Base-by-base conservation (phyloP, 2,113 vertebrate species). In the Argyrosomus japonicus region DNA sequence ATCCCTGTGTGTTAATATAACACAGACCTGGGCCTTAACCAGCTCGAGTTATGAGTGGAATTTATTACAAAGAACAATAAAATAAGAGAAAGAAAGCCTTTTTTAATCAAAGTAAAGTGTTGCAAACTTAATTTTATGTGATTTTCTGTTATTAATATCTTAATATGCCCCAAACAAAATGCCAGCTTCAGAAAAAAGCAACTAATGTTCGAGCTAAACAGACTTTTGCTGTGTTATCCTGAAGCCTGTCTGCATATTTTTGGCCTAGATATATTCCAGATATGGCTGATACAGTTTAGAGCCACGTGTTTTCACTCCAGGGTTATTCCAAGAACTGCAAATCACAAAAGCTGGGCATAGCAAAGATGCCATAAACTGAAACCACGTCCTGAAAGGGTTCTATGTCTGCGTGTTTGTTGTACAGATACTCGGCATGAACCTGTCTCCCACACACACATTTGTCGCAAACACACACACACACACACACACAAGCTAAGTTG, bases 251-350 rank as follows among this genome's bases (percentile, higher is more conserved):
- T 51, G 75, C 73, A 50, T 61, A 75, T 63, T 71, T 40, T 58
- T 53, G 32, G 69, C 58, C 14, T 51, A 12, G 61, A 53, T 25
- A 18, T 48, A 57, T 54, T 67, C 54, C 32, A 70, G 18, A 70
- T 64, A 68, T 60, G 21, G 10, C 47, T 18, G 27, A 62, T 36
- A 36, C 6, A 1, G 18, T 40, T 75, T 19, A 47, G 0, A 63
- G 68, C 76, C 83, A 78, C 32, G 2, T 72, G 69, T 45, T 86
- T 76, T 82, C 48, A 71, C 48, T 81, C 23, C 53, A 70, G 58
- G 80, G 10, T 83, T 32, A 43, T 56, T 62, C 27, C 56, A 67
- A 5, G 1, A 29, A 4, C 32, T 32, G 32, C 14, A 56, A 43
- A 57, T 27, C 68, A 75, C 62, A 8, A 61, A 25, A 29, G 58